Evolutionary conservation across 1,140 invertebrate species (phyloP).

Genomic region (Diuraphis noxia): DNA sequence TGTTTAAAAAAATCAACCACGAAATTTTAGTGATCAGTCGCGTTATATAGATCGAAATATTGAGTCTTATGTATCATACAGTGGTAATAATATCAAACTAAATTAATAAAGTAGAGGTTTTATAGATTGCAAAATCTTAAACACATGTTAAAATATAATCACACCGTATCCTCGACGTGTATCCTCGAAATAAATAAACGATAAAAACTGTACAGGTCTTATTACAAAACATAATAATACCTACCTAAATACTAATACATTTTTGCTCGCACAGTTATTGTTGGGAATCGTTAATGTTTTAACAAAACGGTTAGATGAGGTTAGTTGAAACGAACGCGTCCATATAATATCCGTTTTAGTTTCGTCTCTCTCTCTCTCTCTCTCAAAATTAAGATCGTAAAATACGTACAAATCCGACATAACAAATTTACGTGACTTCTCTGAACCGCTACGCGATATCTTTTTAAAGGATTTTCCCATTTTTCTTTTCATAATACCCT

Average conservation of each 20-base stretch:
- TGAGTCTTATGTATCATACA: not conserved
- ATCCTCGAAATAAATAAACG: not conserved
- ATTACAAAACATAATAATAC: not conserved
- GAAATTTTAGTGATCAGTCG: not conserved
- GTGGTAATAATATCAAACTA: not conserved
- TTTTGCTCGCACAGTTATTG: not conserved
- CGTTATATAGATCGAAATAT: not conserved
- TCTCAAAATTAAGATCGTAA: not conserved
- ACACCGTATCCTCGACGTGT: not conserved
- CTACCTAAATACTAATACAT: not conserved
- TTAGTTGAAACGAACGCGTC: not conserved
- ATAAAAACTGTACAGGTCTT: not conserved
- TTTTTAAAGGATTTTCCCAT: constrained; percentile 16
- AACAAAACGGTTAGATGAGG: not conserved
- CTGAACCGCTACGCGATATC: not conserved
- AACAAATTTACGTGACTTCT: constrained; percentile 20
- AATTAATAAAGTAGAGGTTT: too few species aligned
- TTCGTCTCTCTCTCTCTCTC: too few species aligned
- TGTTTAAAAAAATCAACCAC: not conserved
- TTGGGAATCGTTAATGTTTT: not conserved
- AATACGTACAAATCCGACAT: not conserved
- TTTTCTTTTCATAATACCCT: constrained; percentile 5
- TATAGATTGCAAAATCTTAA: not conserved
- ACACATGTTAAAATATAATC: not conserved
- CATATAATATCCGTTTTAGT: not conserved